Percentiles rank a stretch among this genome's conserved stretches.
Evolutionary conservation across 2,888 invertebrate species (phyloP).

Genomic region (Beris morrisii): DNA sequence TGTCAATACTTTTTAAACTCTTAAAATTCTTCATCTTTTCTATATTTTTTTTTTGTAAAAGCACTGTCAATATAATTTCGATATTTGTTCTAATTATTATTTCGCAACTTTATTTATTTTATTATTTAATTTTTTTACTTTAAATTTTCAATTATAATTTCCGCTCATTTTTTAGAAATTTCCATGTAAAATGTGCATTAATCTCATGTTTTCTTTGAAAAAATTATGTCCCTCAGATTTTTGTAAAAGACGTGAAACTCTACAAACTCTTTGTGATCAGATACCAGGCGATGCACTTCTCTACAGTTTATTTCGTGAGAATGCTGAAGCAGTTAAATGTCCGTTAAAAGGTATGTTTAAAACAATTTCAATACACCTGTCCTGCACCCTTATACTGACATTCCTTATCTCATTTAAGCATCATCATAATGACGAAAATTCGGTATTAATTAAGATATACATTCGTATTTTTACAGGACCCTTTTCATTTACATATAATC

Average conservation of each 20-base stretch:
- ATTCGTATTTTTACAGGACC: conserved; percentile 62
- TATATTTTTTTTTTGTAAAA: not conserved
- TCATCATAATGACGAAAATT: not conserved
- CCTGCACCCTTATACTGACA: no score
- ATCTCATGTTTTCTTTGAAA: conserved; percentile 47
- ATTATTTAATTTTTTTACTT: not conserved
- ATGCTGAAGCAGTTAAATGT: conserved; percentile 85
- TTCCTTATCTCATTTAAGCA: not conserved
- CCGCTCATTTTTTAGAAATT: not conserved
- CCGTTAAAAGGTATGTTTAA: conserved; percentile 62
- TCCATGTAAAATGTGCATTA: conserved; percentile 50
- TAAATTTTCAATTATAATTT: conserved; percentile 5
- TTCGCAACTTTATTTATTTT: conserved; percentile 24
- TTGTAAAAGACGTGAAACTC: conserved; percentile 63
- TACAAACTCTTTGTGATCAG: conserved; percentile 79
- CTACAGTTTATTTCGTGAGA: conserved; percentile 87
- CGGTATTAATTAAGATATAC: no score
- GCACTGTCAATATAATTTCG: conserved; percentile 8
- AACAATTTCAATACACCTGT: no score
- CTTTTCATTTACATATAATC: conserved; percentile 90
- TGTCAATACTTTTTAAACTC: no score
- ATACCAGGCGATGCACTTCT: conserved; percentile 88
- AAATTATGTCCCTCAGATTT: conserved; percentile 58
- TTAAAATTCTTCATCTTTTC: no score
- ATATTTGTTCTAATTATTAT: not conserved